These are phyloP conservation scores for Trogon melanurus DNA, from an alignment of 2,113 vertebrate species.

Conservation along the genomic window DNA sequence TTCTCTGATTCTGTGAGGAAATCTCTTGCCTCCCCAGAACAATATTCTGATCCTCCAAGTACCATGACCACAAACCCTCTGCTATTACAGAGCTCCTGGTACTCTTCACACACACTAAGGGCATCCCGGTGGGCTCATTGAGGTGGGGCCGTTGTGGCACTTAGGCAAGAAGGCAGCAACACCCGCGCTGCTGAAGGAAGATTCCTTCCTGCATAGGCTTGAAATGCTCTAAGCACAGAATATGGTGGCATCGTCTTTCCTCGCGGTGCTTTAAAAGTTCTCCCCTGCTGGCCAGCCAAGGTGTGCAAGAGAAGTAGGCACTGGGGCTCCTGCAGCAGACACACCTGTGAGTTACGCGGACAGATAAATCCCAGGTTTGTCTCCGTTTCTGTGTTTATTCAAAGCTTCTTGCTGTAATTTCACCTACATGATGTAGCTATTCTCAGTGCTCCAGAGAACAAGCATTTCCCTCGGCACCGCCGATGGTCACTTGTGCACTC, in stretches of 20 bases:
- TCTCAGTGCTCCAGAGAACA: neutral
- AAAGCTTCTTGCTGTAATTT: neutral
- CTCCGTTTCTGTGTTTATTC: neutral
- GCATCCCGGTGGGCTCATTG: neutral
- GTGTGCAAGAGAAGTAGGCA: neutral
- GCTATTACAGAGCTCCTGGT: rapidly evolving
- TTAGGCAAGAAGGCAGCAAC: neutral
- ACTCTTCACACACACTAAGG: neutral
- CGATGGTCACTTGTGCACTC: neutral
- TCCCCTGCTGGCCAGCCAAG: neutral
- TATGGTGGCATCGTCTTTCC: neutral
- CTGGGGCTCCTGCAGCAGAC: neutral
- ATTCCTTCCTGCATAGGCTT: neutral
- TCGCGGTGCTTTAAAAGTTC: neutral
- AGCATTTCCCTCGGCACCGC: neutral
- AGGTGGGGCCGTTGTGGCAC: neutral
- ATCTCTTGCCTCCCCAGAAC: neutral
- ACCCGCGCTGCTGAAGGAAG: neutral
- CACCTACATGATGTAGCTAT: neutral
- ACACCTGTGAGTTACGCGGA: neutral
- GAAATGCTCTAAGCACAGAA: neutral
- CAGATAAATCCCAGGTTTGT: neutral
- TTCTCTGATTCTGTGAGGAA: no score
- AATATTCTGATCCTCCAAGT: neutral
- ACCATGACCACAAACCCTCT: neutral